These are phyloP conservation scores for Danionella cerebrum DNA, from an alignment of 2,113 vertebrate genomes.

Conservation along the genomic window DNA sequence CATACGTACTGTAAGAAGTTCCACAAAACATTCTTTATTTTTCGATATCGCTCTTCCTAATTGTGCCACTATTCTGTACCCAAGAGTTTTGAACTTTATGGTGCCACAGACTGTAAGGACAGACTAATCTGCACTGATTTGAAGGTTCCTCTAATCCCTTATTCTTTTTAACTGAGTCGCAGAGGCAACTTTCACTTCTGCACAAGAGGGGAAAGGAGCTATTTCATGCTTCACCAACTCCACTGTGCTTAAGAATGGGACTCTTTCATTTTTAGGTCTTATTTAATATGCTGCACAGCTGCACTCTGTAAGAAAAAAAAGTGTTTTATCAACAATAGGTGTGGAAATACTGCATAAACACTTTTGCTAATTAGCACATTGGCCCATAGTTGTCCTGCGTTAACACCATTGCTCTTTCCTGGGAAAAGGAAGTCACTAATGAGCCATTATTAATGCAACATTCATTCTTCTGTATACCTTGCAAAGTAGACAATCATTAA, in stretches of 20 bases:
- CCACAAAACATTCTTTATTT: no score
- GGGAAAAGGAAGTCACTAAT: not conserved
- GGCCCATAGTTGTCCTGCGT: constrained; percentile 1
- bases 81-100: not conserved
- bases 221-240: constrained; percentile 62
- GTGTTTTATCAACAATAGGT: not conserved
- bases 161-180: constrained; percentile 51
- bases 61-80: constrained; percentile 35
- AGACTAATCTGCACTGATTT: constrained; percentile 67
- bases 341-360: not conserved
- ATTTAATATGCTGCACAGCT: constrained; percentile 12
- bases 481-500: not conserved
- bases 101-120: constrained; percentile 40
- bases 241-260: constrained; percentile 58
- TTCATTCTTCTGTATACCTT: not conserved
- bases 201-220: constrained; percentile 55
- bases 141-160: constrained; percentile 61
- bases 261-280: constrained; percentile 21
- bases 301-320: not conserved
- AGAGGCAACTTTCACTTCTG: constrained; percentile 51
- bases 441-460: not conserved
- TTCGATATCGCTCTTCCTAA: no score
- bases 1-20: no score
- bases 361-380: constrained; percentile 12
- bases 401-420: not conserved